Conservation (phyloP, 2,113 vertebrate genomes). For the Channa maculata region DNA sequence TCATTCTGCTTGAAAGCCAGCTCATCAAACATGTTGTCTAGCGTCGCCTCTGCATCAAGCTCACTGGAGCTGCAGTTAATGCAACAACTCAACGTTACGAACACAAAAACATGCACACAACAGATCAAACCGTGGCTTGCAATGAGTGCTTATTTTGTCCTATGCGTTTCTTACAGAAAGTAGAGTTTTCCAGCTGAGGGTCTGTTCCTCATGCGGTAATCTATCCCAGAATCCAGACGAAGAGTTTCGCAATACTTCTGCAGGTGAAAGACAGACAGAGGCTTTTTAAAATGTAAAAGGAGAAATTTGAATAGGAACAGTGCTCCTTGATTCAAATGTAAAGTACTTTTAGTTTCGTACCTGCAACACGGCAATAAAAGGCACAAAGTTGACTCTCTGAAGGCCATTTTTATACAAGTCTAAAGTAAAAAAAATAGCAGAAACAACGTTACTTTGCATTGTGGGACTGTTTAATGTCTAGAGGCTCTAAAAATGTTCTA, state of each 20-base stretch:
- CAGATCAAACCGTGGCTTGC: neutral
- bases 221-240: slow-evolving; percentile 93
- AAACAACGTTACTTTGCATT: neutral
- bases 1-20: slow-evolving; percentile 99
- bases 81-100: neutral
- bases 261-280: neutral
- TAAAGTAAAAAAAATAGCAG: slow-evolving; percentile 79
- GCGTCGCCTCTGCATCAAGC: slow-evolving; percentile 89
- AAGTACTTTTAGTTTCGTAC: slow-evolving; percentile 74
- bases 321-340: neutral
- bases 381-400: slow-evolving; percentile 97
- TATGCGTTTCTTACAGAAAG: slow-evolving; percentile 89
- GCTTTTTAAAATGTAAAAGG: neutral
- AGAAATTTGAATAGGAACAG: neutral
- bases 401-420: slow-evolving; percentile 99
- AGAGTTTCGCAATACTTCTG: slow-evolving; percentile 92
- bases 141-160: no score
- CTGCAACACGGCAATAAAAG: slow-evolving; percentile 96
- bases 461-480: neutral
- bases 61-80: slow-evolving; percentile 90
- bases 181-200: slow-evolving; percentile 93
- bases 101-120: neutral
- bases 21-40: slow-evolving; percentile 98
- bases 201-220: slow-evolving; percentile 91
- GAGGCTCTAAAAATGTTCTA: neutral